Base-by-base conservation (phyloP, 2,113 vertebrate species). In the Petrocephalus zakoni region DNA sequence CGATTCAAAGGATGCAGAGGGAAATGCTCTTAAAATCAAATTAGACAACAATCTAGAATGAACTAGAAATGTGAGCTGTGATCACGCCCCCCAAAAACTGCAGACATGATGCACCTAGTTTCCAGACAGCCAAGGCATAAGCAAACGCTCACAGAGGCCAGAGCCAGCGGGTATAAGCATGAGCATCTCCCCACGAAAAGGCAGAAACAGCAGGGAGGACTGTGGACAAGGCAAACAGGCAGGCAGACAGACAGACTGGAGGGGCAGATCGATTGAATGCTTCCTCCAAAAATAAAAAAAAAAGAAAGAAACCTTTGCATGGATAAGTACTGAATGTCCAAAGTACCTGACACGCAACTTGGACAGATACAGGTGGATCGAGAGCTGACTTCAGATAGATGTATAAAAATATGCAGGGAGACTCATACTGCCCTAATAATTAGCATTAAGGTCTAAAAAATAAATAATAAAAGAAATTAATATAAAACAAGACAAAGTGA, bases 361-460 rank as follows among this genome's bases (percentile, higher is more conserved):
- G 10, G 34, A 17, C 29, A 84, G 21, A 47, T 19, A 84, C 81
- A 11, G 34, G 46, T 84, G 42, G 42, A 51, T 42, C 1, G 7
- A 84, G 21, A 84, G 46, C 37, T 84, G 72, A 78, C 72, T 19
- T 37, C 15, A 37, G 4, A 42, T 19, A 75, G 29, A 75, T 75
- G 15, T 29, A 55, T 19, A 55, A 19, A 55, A 13, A 55, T 19
- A 13, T 15, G 9, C 53, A 49, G 8, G 47, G 47, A 49, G 22
- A 61, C 58, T 21, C 47, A 49, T 1, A 42, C 29, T 42, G 75
- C 29, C 7, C 75, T 46, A 81, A 81, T 22, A 82, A 82, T 87
- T 9, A 13, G 15, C n/a, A 46, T 91, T 92, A 91, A 87, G 87
- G 81, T 90, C 22, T 82, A 22, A n/a, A 83, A 42, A 87, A 10